phyloP scores from a whole-genome alignment of 2,888 invertebrate genomes.

The Lasioglossum morio region DNA sequence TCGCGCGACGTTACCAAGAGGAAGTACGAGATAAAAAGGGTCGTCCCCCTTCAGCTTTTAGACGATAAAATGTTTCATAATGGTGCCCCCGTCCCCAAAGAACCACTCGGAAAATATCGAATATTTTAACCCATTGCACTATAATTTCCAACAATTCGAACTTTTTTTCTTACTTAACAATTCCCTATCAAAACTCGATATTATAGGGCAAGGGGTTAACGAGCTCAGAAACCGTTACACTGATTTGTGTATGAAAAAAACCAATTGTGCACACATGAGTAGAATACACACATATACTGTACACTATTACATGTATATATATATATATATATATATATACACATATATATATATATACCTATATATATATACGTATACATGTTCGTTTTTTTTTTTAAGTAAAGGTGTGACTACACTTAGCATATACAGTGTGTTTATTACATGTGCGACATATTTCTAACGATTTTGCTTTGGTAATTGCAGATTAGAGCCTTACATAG shows the following conservation, averaged over 20 bases:
- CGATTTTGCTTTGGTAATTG: constrained; percentile 21
- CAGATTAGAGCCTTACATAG: constrained; percentile 56
- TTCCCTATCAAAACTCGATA: background rate
- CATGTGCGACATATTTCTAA: background rate
- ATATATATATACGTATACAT: background rate
- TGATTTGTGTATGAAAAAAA: background rate
- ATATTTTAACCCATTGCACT: background rate
- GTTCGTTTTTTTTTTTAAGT: background rate
- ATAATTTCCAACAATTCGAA: background rate
- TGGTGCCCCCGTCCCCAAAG: background rate
- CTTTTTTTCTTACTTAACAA: background rate
- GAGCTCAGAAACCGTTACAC: background rate
- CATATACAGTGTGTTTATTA: background rate
- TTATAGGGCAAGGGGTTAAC: background rate
- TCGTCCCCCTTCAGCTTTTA: background rate
- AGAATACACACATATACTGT: background rate
- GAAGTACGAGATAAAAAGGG: constrained; percentile 14
- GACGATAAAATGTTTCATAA: background rate
- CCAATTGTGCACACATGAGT: background rate
- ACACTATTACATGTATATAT: background rate
- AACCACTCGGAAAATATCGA: background rate
- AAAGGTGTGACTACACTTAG: background rate
- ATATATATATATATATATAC: background rate
- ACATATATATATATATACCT: background rate
- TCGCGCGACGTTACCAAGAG: background rate